Conservation (phyloP, 1,140 invertebrate species). For the Diabrotica undecimpunctata region DNA sequence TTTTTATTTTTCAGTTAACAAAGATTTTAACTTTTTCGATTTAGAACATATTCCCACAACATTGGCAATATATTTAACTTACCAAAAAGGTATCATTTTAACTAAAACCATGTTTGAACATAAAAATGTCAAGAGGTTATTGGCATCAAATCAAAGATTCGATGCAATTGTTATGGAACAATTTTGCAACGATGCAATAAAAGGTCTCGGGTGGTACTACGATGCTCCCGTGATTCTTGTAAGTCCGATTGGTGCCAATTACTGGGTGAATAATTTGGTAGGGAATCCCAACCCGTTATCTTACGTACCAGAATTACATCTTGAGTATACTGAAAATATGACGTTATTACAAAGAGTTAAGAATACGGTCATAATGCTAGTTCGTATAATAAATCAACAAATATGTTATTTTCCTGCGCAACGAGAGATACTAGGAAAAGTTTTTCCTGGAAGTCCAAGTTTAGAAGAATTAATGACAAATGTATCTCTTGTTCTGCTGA, state of each 20-base stretch:
- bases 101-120: conserved; percentile 9
- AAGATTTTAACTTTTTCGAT: too few species aligned
- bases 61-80: neutral
- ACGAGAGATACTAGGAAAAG: conserved; percentile 32
- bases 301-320: conserved; percentile 40
- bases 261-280: conserved; percentile 33
- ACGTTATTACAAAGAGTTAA: conserved; percentile 46
- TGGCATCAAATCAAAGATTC: conserved; percentile 28
- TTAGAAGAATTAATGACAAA: conserved; percentile 51
- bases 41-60: too few species aligned
- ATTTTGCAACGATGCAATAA: conserved; percentile 28
- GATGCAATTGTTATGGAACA: conserved; percentile 33
- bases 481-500: conserved; percentile 43
- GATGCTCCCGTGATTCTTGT: conserved; percentile 36
- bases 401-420: conserved; percentile 28
- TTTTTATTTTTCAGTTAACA: too few species aligned
- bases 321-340: conserved; percentile 42
- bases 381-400: conserved; percentile 41
- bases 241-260: conserved; percentile 23
- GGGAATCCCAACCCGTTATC: conserved; percentile 44
- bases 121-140: conserved; percentile 20
- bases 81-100: neutral
- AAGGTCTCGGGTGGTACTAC: conserved; percentile 25
- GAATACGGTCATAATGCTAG: conserved; percentile 38
- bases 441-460: conserved; percentile 48